Evolutionary conservation across 2,113 vertebrate genomes (phyloP).

Genomic region (Nansenia antarctica): DNA sequence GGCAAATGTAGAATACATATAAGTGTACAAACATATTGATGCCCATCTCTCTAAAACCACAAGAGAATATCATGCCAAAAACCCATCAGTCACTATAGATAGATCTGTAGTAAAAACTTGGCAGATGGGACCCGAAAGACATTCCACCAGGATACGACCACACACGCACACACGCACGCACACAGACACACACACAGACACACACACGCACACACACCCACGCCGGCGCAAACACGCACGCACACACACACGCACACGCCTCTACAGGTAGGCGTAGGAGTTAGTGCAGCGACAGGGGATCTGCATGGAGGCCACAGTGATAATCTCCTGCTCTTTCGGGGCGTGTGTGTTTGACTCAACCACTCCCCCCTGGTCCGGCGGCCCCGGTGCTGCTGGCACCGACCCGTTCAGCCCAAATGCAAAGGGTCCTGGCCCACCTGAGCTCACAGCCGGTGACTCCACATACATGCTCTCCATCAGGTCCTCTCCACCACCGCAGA

Average conservation of each 20-base stretch:
- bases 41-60: conserved; percentile 17
- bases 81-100: conserved; percentile 25
- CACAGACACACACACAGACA: conserved; percentile 4
- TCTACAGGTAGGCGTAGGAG: conserved; percentile 93
- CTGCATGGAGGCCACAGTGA: conserved; percentile 95
- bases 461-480: conserved; percentile 84
- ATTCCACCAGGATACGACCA: conserved; percentile 10
- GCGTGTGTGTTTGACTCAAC: conserved; percentile 63
- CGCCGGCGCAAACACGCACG: conserved; percentile 18
- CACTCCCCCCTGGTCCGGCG: conserved; percentile 70
- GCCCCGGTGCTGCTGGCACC: conserved; percentile 78
- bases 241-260: conserved; percentile 33
- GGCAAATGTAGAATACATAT: conserved; percentile 48
- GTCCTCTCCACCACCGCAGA: conserved; percentile 77
- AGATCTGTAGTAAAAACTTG: conserved; percentile 16
- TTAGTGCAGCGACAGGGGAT: conserved; percentile 96
- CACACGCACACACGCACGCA: background rate
- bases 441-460: conserved; percentile 77
- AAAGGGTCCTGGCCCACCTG: conserved; percentile 96
- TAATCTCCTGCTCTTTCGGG: conserved; percentile 91
- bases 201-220: conserved; percentile 14
- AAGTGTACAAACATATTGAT: conserved; percentile 27
- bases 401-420: conserved; percentile 83
- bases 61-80: conserved; percentile 24
- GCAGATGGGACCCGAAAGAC: conserved; percentile 12